Evolutionary conservation across 2,888 invertebrate species (phyloP), one percentile per base, ranked within the genome.

Genomic region (Scaptomyza parva): DNA sequence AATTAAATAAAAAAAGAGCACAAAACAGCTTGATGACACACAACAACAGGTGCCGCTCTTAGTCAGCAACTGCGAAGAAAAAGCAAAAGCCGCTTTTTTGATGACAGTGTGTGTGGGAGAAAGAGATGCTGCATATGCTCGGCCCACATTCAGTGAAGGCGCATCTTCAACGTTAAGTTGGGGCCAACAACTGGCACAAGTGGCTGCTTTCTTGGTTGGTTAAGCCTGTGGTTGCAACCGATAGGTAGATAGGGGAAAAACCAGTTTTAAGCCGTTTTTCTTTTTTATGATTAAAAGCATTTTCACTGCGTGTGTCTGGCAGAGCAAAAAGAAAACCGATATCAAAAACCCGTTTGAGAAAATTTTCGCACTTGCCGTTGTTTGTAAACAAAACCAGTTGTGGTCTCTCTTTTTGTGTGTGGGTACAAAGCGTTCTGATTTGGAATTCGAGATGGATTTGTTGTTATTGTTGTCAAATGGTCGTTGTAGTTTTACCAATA

Each of bases 351-450:
- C 37, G 62, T 55, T 64, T 52, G 44, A 37, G 44, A 51, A 67
- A 48, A 40, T 66, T 58, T 65, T 82, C 55, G 72, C 73, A 76
- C 78, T 83, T 72, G 72, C 54, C 37, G 62, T 75, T 82, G 78
- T 78, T 86, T 78, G 78, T 84, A 86, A 86, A 82, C 82, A 82
- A 83, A 86, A 80, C 86, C 78, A 84, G 86, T 82, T 81, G 63
- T 26, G 51, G 35, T 41, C 18, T 18, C 28, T 47, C 11, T 11
- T 11, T 44, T 26, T 45, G 14, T 53, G 44, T 61, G 77, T 55
- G 73, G 59, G 64, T 70, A 74, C 17, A 20, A 7, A 22, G 40
- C 40, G 20, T 48, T 48, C 37, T 35, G 35, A 22, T 48, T 12
- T 18, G 35, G 6, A 35, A 22, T 22, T 8, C 11, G 8, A 45